Conservation (phyloP, 2,888 invertebrate genomes). For the Zhuqinia jingwanae region DNA sequence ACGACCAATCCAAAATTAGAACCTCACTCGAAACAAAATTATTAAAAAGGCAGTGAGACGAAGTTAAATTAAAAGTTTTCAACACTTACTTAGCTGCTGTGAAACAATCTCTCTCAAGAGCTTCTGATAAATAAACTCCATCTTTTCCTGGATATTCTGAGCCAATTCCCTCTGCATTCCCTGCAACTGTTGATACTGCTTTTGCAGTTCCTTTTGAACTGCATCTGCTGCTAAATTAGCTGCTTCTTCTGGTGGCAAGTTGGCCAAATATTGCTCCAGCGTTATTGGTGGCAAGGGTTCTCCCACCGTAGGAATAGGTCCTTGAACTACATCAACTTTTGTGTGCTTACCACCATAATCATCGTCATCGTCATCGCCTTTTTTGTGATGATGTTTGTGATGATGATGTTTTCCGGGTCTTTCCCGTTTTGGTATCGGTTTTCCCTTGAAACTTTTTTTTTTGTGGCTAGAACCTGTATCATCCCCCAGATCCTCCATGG, state of each 20-base stretch:
- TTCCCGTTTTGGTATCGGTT: background rate
- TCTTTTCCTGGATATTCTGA: slow-evolving; percentile 75
- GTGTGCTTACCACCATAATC: slow-evolving; percentile 10
- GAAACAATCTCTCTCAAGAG: slow-evolving; percentile 73
- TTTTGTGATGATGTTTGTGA: slow-evolving; percentile 22
- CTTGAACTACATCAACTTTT: slow-evolving; percentile 23
- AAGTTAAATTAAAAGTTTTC: slow-evolving; percentile 13
- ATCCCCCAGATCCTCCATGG: background rate
- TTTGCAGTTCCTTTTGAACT: slow-evolving; percentile 72
- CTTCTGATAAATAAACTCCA: slow-evolving; percentile 78
- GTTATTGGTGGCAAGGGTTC: slow-evolving; percentile 43
- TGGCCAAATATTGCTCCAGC: slow-evolving; percentile 49
- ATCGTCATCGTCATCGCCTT: background rate
- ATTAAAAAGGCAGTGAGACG: too few relatives aligned
- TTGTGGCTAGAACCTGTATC: background rate
- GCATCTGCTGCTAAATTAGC: slow-evolving; percentile 60
- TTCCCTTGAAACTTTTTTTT: slow-evolving; percentile 31
- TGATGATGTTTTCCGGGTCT: background rate
- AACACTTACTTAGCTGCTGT: slow-evolving; percentile 73
- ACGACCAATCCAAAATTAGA: background rate
- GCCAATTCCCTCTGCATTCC: slow-evolving; percentile 75
- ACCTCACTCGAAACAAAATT: background rate
- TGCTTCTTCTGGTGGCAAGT: slow-evolving; percentile 55
- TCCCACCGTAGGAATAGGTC: slow-evolving; percentile 36
- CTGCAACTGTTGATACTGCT: slow-evolving; percentile 71